Evolutionary conservation across 2,888 invertebrate species (phyloP).

Genomic region (Acronicta alni): DNA sequence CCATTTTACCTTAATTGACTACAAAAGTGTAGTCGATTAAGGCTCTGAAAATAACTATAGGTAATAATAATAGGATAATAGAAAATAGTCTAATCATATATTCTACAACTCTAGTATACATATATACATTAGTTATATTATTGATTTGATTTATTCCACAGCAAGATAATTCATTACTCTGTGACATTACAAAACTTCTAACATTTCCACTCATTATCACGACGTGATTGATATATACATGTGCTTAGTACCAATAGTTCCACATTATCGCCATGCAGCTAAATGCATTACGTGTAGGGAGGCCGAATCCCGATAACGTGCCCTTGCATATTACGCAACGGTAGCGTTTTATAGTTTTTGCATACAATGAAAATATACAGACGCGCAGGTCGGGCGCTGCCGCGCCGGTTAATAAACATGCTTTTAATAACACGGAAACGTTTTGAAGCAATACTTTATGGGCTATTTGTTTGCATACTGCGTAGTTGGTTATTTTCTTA

Average conservation of each 20-base stretch:
- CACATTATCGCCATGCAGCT: slow-evolving; percentile 30
- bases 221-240: slow-evolving; percentile 20
- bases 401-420: slow-evolving; percentile 6
- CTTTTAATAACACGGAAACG: slow-evolving; percentile 9
- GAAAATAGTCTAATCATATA: no score
- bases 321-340: slow-evolving; percentile 44
- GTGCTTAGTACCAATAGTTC: slow-evolving; percentile 5
- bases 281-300: slow-evolving; percentile 31
- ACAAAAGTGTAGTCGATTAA: no score
- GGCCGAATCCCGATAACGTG: slow-evolving; percentile 36
- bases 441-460: slow-evolving; percentile 19
- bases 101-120: no score
- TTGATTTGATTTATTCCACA: no score
- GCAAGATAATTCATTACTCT: no score
- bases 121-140: no score
- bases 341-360: slow-evolving; percentile 37
- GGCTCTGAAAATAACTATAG: no score
- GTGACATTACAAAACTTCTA: not conserved
- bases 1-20: no score
- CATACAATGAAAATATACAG: slow-evolving; percentile 48
- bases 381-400: slow-evolving; percentile 11
- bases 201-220: slow-evolving; percentile 13
- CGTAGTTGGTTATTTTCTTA: slow-evolving; percentile 4
- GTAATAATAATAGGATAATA: no score
- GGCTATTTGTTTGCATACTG: slow-evolving; percentile 18